Base-by-base conservation (phyloP, 2,797 vertebrate species). In the Lacerta viridis region DNA sequence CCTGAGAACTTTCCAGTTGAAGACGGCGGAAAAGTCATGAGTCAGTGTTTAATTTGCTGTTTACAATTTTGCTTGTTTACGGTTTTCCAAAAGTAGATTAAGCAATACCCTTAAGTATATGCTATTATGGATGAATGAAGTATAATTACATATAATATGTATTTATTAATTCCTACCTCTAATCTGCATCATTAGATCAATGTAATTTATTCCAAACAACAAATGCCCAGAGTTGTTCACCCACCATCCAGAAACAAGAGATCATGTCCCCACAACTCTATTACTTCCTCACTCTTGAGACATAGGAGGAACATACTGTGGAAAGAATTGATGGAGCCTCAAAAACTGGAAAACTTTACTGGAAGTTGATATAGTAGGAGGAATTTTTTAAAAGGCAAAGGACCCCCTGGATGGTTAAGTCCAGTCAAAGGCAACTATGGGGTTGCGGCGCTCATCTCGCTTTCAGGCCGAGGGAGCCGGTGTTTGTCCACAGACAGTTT, bases 141-240 rank as follows among this genome's bases (percentile, higher is more conserved):
- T 92, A 93, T 89, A 93, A 95, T 95, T 95, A 92, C 89, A 64
- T 69, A 88, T 95, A 94, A 93, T 84, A 89, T 87, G 59, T 84
- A 25, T 87, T 92, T 87, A 92, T 50, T 43, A 39, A 75, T 79
- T 90, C 72, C 86, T 75, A 72, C 91, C 93, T 94, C 91, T 64
- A 64, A 64, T 64, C 61, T 92, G 92, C 90, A 92, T 39, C 66
- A 15, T 93, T 88, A 72, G 85, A 64, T 91, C 88, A 84, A 93
- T 89, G 5, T 75, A 90, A 76, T 74, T 87, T 90, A 90, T 93
- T 88, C 91, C 91, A 92, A 29, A 7, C 20, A 46, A 85, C 66
- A n/a, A 46, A 4, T n/a, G 43, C 41, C 33, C 59, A 66, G 59
- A 29, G 9, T 66, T 86, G 72, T 43, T 41, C 20, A 50, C 36